These are phyloP conservation scores for Steinernema hermaphroditum DNA, from an alignment of 2,888 invertebrate species.

Conservation along the genomic window DNA sequence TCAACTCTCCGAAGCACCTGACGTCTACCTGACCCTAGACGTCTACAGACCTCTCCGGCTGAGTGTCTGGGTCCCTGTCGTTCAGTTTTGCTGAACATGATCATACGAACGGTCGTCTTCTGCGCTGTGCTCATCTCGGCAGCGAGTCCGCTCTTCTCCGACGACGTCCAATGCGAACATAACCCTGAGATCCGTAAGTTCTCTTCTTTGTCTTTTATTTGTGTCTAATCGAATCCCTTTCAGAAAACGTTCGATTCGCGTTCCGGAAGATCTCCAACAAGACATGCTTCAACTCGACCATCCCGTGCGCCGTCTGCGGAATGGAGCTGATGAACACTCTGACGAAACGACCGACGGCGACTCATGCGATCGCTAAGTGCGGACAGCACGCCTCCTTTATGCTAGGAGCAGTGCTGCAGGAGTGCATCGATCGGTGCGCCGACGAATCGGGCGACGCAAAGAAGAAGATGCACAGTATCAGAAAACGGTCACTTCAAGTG, in stretches of 20 bases:
- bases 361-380: neutral
- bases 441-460: neutral
- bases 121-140: neutral
- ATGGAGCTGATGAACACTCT: neutral
- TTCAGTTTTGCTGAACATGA: too few species aligned
- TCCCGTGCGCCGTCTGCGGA: neutral
- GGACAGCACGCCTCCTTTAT: neutral
- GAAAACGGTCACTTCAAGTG: conserved; percentile 35
- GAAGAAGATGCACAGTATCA: neutral
- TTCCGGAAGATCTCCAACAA: neutral
- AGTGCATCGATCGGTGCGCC: neutral
- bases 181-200: neutral
- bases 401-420: neutral
- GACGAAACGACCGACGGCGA: neutral
- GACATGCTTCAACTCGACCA: neutral
- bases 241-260: neutral
- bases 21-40: too few species aligned
- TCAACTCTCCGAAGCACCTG: too few species aligned
- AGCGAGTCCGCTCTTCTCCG: neutral
- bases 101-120: neutral
- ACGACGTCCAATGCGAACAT: neutral
- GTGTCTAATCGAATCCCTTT: neutral
- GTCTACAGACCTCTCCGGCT: too few species aligned
- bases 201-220: neutral
- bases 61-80: too few species aligned